phyloP scores from a whole-genome alignment of 2,888 invertebrate species.

The Stenchaetothrips biformis region DNA sequence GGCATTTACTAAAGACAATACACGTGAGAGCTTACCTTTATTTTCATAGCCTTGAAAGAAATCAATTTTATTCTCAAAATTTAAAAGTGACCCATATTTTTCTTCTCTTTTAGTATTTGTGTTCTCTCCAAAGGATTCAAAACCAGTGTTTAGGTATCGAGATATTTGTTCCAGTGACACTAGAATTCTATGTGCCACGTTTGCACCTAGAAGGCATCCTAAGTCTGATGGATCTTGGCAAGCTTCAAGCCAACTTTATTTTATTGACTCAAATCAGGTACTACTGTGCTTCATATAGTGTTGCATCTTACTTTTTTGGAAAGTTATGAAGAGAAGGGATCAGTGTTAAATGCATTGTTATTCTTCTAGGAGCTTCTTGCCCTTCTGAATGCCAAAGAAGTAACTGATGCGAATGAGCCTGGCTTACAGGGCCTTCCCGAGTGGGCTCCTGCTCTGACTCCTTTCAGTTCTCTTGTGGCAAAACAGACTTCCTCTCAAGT shows the following conservation, averaged over 20 bases:
- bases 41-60: not conserved
- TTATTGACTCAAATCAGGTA: conserved; percentile 58
- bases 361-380: conserved; percentile 49
- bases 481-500: conserved; percentile 43
- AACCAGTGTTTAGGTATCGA: conserved; percentile 51
- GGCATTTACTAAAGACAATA: conserved; percentile 58
- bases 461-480: conserved; percentile 49
- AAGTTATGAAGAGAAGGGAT: too few species aligned
- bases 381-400: conserved; percentile 47
- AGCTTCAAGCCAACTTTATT: conserved; percentile 56
- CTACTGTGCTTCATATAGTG: too few species aligned
- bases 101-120: conserved; percentile 54
- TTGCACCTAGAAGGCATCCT: conserved; percentile 53
- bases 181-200: conserved; percentile 50
- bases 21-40: conserved; percentile 51
- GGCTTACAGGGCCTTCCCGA: conserved; percentile 41
- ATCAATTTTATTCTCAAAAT: conserved; percentile 28
- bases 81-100: conserved; percentile 29
- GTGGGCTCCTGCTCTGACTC: conserved; percentile 45
- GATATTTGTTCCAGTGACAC: conserved; percentile 45
- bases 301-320: too few species aligned
- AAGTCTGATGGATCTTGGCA: conserved; percentile 53
- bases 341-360: conserved; percentile 12
- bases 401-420: conserved; percentile 44
- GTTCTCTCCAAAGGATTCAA: conserved; percentile 56